Percentiles rank a stretch among this genome's conserved stretches.
Conservation (phyloP, 2,888 invertebrate species). For the Andrena bicolor region DNA sequence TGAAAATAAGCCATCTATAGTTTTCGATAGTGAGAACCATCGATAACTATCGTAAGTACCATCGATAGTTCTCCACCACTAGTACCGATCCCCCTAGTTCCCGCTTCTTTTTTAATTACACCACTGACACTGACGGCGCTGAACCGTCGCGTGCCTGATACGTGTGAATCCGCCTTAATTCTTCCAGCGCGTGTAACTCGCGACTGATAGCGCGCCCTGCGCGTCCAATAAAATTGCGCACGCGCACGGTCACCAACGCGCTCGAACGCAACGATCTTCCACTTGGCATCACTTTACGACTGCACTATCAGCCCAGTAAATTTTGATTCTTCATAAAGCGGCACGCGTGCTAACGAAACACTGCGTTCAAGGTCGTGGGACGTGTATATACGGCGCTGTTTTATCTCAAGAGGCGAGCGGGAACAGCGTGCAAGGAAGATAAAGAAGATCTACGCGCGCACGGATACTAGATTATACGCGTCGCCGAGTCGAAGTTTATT, state of each 20-base stretch:
- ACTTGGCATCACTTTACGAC: not conserved
- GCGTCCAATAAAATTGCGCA: not conserved
- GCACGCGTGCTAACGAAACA: slow-evolving; percentile 2
- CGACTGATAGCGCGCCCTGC: no score
- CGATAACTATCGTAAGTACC: no score
- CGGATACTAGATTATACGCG: slow-evolving; percentile 37
- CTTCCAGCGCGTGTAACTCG: no score
- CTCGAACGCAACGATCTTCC: not conserved
- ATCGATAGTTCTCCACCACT: no score
- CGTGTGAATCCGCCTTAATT: no score
- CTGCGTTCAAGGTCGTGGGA: slow-evolving; percentile 14
- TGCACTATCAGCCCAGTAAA: not conserved
- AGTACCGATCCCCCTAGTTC: no score
- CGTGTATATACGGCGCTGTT: slow-evolving; percentile 38
- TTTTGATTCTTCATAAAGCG: slow-evolving; percentile 10
- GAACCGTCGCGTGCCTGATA: no score
- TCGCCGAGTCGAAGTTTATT: slow-evolving; percentile 52
- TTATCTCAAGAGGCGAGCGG: slow-evolving; percentile 41
- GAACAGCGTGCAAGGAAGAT: slow-evolving; percentile 20
- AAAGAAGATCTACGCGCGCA: slow-evolving; percentile 19
- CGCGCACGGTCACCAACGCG: not conserved
- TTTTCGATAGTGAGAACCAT: no score
- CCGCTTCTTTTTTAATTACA: no score
- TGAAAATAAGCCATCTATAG: no score
- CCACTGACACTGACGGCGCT: no score